A percentile compares a stretch with the other conserved stretches of the same genome.
Conservation (phyloP, 92 coral and sea anemone genomes). For the Zoanthus sociatus region DNA sequence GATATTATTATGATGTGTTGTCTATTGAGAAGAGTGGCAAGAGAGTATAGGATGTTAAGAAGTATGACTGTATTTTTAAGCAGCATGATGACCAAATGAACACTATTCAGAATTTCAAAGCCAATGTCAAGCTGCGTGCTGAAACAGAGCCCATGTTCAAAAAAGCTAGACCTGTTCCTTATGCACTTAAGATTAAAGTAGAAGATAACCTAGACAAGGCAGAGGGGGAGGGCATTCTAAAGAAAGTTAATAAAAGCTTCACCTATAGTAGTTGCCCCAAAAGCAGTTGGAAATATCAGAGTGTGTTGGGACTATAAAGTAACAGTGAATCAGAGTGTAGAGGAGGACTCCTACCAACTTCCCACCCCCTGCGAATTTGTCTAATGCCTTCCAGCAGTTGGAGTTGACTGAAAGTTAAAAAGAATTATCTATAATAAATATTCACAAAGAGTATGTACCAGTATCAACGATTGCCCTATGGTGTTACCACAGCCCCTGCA, state of each 20-base stretch:
- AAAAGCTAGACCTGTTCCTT: slow-evolving; percentile 52
- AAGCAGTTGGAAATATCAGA: slow-evolving; percentile 28
- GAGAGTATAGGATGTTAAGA: slow-evolving; percentile 25
- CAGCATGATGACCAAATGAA: background rate
- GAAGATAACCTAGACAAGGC: too few species aligned
- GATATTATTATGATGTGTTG: slow-evolving; percentile 5
- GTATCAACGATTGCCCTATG: background rate
- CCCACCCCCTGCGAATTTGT: slow-evolving; percentile 54
- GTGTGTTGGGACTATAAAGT: slow-evolving; percentile 28
- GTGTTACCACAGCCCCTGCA: slow-evolving; percentile 37
- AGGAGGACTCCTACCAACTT: slow-evolving; percentile 50
- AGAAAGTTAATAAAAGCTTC: slow-evolving; percentile 28
- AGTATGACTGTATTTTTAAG: slow-evolving; percentile 3
- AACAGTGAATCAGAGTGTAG: slow-evolving; percentile 61
- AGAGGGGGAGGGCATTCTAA: background rate
- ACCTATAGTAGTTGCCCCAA: slow-evolving; percentile 55
- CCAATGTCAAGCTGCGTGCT: background rate
- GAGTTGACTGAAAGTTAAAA: slow-evolving; percentile 11
- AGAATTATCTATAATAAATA: slow-evolving; percentile 46
- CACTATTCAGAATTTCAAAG: slow-evolving; percentile 33
- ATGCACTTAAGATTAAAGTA: slow-evolving; percentile 38
- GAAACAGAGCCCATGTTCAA: background rate
- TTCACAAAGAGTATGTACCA: slow-evolving; percentile 44
- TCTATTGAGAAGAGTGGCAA: slow-evolving; percentile 20
- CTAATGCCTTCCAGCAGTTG: slow-evolving; percentile 53